Evolutionary conservation across 1,140 invertebrate genomes (phyloP).

Genomic region (Pollicipes pollicipes): DNA sequence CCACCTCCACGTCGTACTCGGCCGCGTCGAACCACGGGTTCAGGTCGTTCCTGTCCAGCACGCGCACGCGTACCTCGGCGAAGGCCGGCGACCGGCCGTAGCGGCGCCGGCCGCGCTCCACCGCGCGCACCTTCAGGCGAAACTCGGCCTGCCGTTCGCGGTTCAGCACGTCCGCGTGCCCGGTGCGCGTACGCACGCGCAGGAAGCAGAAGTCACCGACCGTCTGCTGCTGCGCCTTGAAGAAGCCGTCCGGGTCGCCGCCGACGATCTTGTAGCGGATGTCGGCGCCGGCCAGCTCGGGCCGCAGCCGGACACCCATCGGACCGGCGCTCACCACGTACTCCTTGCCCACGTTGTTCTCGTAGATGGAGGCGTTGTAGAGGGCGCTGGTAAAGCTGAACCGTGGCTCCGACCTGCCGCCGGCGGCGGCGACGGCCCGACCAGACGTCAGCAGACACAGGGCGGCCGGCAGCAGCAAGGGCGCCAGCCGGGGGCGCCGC

Average conservation of each 20-base stretch:
- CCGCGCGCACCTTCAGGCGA: slow-evolving; percentile 58
- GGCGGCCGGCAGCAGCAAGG: background rate
- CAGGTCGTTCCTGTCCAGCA: slow-evolving; percentile 79
- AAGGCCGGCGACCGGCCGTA: slow-evolving; percentile 30
- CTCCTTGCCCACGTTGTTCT: slow-evolving; percentile 75
- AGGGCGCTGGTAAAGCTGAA: background rate
- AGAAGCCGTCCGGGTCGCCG: slow-evolving; percentile 73
- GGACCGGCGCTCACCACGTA: slow-evolving; percentile 44
- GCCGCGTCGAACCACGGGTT: slow-evolving; percentile 76
- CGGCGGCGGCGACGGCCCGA: no score
- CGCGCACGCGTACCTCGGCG: slow-evolving; percentile 52
- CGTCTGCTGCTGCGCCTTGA: slow-evolving; percentile 68
- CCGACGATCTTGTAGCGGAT: slow-evolving; percentile 62
- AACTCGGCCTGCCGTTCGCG: slow-evolving; percentile 73
- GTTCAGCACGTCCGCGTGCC: slow-evolving; percentile 67
- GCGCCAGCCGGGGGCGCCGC: no score
- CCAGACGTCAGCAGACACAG: background rate
- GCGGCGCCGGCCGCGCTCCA: slow-evolving; percentile 26
- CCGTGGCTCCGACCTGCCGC: background rate
- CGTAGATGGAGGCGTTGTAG: slow-evolving; percentile 81
- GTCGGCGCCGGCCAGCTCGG: slow-evolving; percentile 22
- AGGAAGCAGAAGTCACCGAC: slow-evolving; percentile 90
- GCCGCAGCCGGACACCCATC: slow-evolving; percentile 42
- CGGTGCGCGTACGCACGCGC: slow-evolving; percentile 63
- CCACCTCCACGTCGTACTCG: slow-evolving; percentile 67